Evolutionary conservation across 2,888 invertebrate genomes (phyloP).

Genomic region (Phaonia tiefii): DNA sequence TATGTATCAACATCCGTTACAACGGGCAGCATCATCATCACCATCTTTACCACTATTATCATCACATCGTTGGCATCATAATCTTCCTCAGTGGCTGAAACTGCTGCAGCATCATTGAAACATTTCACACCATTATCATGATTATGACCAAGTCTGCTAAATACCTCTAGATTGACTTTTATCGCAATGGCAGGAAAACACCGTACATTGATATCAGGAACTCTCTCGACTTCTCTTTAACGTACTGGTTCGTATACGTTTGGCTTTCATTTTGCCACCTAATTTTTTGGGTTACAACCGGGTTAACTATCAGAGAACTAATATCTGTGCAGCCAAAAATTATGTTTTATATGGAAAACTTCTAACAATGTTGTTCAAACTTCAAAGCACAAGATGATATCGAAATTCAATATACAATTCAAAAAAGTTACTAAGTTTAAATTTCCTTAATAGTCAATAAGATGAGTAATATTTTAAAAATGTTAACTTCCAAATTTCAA

Average conservation of each 20-base stretch:
- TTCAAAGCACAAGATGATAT: too few species aligned
- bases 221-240: slow-evolving; percentile 23
- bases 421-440: too few species aligned
- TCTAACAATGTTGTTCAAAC: too few species aligned
- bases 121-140: slow-evolving; percentile 50
- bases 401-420: too few species aligned
- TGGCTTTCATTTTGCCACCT: slow-evolving; percentile 48
- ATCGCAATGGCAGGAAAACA: background rate
- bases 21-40: slow-evolving; percentile 60
- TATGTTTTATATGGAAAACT: background rate
- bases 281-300: slow-evolving; percentile 45
- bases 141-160: slow-evolving; percentile 37
- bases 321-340: slow-evolving; percentile 20
- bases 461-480: too few species aligned
- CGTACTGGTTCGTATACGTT: background rate
- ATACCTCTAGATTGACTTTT: background rate
- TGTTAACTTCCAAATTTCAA: too few species aligned
- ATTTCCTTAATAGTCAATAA: too few species aligned
- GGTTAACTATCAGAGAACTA: slow-evolving; percentile 46
- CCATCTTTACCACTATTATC: slow-evolving; percentile 47
- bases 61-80: slow-evolving; percentile 26
- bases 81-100: slow-evolving; percentile 1
- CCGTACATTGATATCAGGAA: slow-evolving; percentile 1
- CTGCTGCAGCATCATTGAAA: slow-evolving; percentile 23
- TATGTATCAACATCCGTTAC: slow-evolving; percentile 66